Evolutionary conservation across 2,888 invertebrate species (phyloP).

Genomic region (Phlogophora meticulosa): DNA sequence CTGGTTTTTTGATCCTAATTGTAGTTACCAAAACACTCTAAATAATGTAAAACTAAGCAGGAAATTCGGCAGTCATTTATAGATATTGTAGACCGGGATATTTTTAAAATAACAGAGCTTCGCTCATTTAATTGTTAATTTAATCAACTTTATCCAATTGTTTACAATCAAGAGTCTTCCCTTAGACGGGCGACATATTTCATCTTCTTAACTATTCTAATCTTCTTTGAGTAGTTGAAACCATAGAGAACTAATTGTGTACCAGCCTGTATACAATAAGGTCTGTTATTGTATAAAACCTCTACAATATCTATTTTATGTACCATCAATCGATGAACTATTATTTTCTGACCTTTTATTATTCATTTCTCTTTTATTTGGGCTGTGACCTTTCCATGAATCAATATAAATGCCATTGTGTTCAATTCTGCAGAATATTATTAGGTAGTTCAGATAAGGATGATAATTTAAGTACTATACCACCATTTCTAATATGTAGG

Average conservation of each 20-base stretch:
- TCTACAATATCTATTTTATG: no score
- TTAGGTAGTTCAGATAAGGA: slow-evolving; percentile 18
- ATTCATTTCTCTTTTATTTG: slow-evolving; percentile 52
- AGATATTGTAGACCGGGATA: no score
- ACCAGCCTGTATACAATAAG: no score
- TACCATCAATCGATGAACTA: slow-evolving; percentile 5
- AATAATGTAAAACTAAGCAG: not conserved
- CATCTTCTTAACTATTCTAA: no score
- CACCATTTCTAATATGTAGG: not conserved
- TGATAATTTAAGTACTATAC: not conserved
- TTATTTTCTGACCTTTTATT: slow-evolving; percentile 43
- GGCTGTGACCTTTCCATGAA: slow-evolving; percentile 53
- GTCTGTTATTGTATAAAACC: no score
- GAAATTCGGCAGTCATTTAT: not conserved
- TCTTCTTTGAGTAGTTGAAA: no score
- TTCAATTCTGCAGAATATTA: slow-evolving; percentile 27
- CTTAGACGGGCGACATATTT: no score
- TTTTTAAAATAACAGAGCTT: no score
- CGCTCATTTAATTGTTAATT: no score
- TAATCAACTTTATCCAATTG: no score
- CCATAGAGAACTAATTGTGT: no score
- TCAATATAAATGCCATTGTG: slow-evolving; percentile 36
- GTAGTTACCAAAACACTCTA: not conserved
- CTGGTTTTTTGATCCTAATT: not conserved
- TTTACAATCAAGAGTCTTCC: no score